Conservation (phyloP, 2,888 invertebrate species). For the Xanthorhoe spadicearia region DNA sequence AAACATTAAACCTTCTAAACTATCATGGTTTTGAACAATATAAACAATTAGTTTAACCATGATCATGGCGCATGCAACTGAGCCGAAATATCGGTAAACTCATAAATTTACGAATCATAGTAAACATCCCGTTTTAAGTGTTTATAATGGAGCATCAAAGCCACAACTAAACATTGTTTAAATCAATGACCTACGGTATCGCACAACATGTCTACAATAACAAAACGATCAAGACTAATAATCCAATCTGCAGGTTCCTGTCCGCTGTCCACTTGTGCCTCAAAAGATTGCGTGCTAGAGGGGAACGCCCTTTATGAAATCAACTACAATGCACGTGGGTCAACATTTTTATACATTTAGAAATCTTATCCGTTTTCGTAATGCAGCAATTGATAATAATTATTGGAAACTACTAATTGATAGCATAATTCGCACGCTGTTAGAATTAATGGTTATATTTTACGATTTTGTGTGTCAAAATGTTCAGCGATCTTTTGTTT, state of each 20-base stretch:
- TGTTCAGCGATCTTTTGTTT: not conserved
- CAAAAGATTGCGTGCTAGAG: constrained; percentile 58
- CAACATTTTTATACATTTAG: constrained; percentile 70
- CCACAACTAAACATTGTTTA: not conserved
- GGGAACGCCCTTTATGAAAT: constrained; percentile 82
- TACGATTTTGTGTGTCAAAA: not conserved
- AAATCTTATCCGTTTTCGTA: constrained; percentile 63
- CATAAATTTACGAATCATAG: no score
- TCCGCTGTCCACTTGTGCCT: constrained; percentile 53
- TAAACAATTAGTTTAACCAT: no score
- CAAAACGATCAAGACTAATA: constrained; percentile 28
- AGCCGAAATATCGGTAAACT: no score
- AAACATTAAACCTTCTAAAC: no score
- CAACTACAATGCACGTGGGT: constrained; percentile 71
- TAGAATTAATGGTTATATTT: not conserved
- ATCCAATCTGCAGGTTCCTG: constrained; percentile 28
- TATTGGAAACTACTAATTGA: constrained; percentile 10
- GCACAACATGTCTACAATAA: constrained; percentile 20
- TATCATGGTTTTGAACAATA: no score
- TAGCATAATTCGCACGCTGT: not conserved
- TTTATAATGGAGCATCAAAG: no score
- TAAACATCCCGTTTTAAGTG: no score
- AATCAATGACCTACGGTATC: not conserved
- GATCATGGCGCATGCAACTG: no score
- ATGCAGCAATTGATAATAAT: constrained; percentile 34